phyloP scores from a whole-genome alignment of 2,797 vertebrate species.

The Lepidocolaptes lacrymiger region DNA sequence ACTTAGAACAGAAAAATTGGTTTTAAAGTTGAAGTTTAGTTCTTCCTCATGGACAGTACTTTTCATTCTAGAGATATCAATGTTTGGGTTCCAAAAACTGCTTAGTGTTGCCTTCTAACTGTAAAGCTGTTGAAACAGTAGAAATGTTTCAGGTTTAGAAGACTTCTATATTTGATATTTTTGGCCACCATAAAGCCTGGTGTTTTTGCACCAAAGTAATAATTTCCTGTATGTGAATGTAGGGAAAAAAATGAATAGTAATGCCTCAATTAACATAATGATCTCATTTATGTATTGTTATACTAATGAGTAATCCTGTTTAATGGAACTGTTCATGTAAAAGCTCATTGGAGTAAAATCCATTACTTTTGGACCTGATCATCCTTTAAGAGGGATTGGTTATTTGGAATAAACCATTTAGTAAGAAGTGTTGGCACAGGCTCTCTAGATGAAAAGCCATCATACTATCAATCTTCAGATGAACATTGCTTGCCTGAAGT shows the following conservation, averaged over 20 bases:
- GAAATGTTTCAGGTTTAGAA: background rate
- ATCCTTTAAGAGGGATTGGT: slow-evolving; percentile 38
- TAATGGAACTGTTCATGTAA: background rate
- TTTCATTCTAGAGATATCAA: background rate
- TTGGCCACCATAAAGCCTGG: background rate
- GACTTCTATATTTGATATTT: background rate
- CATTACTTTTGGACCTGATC: slow-evolving; percentile 30
- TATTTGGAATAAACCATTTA: slow-evolving; percentile 39
- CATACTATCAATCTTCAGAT: background rate
- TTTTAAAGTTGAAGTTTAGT: background rate
- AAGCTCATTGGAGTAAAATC: slow-evolving; percentile 19
- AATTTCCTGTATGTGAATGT: background rate
- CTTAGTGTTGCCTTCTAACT: background rate
- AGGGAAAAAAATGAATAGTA: background rate
- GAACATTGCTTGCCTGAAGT: background rate
- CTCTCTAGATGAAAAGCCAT: background rate
- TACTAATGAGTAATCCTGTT: slow-evolving; percentile 27
- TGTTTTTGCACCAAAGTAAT: background rate
- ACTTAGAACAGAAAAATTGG: background rate
- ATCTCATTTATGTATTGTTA: background rate
- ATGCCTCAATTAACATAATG: background rate
- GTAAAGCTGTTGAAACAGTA: background rate
- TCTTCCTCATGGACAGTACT: background rate
- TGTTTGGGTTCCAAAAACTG: background rate
- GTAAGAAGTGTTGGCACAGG: background rate